Conservation (phyloP, 2,113 vertebrate species). For the Oncorhynchus kisutch region DNA sequence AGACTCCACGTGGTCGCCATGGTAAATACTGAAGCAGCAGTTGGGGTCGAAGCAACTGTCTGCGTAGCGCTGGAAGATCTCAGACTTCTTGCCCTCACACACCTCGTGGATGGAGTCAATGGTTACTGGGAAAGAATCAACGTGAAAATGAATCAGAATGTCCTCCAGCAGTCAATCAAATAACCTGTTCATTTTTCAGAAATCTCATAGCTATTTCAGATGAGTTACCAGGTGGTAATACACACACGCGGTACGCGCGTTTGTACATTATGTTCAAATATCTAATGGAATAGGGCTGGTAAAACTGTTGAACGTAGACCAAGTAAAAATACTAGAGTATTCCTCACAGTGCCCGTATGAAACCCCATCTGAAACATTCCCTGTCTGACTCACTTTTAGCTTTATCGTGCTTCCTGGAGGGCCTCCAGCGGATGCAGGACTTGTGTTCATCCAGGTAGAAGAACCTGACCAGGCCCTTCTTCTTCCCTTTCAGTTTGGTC, state of each 20-base stretch:
- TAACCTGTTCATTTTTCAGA: too few relatives aligned
- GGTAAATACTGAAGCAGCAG: slow-evolving; percentile 97
- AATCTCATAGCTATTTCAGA: too few relatives aligned
- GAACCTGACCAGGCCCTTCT: slow-evolving; percentile 87
- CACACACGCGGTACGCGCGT: too few relatives aligned
- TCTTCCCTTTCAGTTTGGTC: slow-evolving; percentile 90
- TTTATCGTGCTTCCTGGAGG: slow-evolving; percentile 93
- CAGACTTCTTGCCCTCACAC: slow-evolving; percentile 89
- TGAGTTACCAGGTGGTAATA: too few relatives aligned
- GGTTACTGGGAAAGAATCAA: slow-evolving; percentile 51
- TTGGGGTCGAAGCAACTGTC: slow-evolving; percentile 89
- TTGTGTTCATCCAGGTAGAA: slow-evolving; percentile 93
- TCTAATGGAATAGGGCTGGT: too few relatives aligned
- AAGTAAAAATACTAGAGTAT: not conserved
- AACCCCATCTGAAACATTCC: not conserved
- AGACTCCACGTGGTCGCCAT: slow-evolving; percentile 87
- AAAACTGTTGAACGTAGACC: not conserved
- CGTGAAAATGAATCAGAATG: not conserved
- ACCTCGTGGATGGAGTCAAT: slow-evolving; percentile 96
- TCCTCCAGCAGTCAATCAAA: not conserved
- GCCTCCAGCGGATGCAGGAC: slow-evolving; percentile 92
- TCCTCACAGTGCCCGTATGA: not conserved
- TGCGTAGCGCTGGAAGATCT: slow-evolving; percentile 88
- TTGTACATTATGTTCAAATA: too few relatives aligned
- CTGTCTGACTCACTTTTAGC: slow-evolving; percentile 87